Evolutionary conservation across 2,113 vertebrate genomes (phyloP).

Genomic region (Oreocharis arfaki): DNA sequence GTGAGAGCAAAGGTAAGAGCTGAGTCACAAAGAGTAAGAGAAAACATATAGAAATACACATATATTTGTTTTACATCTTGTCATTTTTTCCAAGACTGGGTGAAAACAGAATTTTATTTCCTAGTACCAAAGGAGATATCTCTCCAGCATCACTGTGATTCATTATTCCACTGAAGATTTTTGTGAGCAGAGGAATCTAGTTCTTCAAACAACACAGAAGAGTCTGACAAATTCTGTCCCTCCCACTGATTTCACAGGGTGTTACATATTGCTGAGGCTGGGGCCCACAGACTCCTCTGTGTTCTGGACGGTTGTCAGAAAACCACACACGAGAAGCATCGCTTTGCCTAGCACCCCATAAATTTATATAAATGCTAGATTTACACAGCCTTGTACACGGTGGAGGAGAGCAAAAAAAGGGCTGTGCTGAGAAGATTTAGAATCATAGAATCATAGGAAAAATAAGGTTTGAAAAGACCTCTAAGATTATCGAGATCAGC

Average conservation of each 20-base stretch:
- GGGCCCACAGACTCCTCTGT: not conserved
- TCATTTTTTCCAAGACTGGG: not conserved
- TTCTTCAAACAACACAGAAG: not conserved
- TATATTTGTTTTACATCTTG: not conserved
- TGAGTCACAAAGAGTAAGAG: not conserved
- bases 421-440: not conserved
- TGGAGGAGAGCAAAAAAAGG: not conserved
- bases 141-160: not conserved
- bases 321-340: rapidly evolving
- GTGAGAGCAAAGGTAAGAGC: not conserved
- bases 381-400: not conserved
- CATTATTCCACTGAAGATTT: not conserved
- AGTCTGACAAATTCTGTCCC: not conserved
- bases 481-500: not conserved
- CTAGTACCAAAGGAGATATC: not conserved
- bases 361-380: not conserved
- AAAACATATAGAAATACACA: not conserved
- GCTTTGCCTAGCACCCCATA: not conserved
- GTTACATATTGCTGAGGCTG: not conserved
- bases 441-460: not conserved
- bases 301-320: not conserved
- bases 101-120: not conserved
- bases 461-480: not conserved
- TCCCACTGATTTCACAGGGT: not conserved
- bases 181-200: not conserved